Conservation (phyloP, 2,888 invertebrate species). For the Trachelus iudaicus region DNA sequence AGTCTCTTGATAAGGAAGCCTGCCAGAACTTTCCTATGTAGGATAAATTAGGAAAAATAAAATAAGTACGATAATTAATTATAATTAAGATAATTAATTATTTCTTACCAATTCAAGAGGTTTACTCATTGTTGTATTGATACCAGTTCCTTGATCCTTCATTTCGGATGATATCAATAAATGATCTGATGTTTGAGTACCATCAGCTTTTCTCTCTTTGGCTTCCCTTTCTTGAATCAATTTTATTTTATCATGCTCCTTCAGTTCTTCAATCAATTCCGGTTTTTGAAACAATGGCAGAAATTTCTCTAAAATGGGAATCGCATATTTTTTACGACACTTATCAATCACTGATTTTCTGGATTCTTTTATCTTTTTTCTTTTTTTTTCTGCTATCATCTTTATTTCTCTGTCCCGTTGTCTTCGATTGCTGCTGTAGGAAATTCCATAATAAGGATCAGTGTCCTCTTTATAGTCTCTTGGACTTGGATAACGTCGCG, state of each 20-base stretch:
- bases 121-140: background rate
- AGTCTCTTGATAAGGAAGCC: constrained; percentile 43
- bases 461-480: background rate
- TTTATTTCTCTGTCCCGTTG: background rate
- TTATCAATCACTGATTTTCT: background rate
- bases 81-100: background rate
- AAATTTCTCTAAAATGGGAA: constrained; percentile 40
- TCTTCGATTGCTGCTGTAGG: background rate
- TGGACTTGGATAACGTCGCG: background rate
- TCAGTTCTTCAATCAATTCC: constrained; percentile 42
- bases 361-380: background rate
- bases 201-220: constrained; percentile 7
- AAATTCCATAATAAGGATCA: background rate
- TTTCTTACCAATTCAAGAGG: background rate
- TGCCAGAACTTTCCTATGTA: background rate
- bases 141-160: background rate
- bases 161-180: background rate
- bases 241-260: constrained; percentile 41
- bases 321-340: constrained; percentile 10
- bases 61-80: background rate
- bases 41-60: background rate
- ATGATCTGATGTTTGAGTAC: background rate
- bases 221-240: constrained; percentile 36
- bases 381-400: background rate
- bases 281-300: constrained; percentile 40